These are phyloP conservation scores for Hoplias malabaricus DNA, from an alignment of 2,113 vertebrate species.

Conservation along the genomic window DNA sequence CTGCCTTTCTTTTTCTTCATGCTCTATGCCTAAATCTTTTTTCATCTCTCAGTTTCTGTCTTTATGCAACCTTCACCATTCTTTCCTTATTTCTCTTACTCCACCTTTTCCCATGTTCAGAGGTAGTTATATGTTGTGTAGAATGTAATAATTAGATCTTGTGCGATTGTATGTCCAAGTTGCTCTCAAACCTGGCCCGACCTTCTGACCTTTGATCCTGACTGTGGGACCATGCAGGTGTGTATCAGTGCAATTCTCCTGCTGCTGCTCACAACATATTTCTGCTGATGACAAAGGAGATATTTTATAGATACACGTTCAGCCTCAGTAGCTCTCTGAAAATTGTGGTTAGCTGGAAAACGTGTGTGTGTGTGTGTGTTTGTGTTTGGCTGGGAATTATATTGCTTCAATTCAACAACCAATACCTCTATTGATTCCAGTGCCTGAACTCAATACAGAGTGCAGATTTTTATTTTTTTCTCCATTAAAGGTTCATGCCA, in stretches of 20 bases:
- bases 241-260: not conserved
- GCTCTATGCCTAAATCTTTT: constrained; percentile 53
- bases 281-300: constrained; percentile 8
- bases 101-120: constrained; percentile 25
- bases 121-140: constrained; percentile 8
- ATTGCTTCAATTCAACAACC: too few relatives aligned
- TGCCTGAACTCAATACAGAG: too few relatives aligned
- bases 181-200: constrained; percentile 16
- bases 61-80: constrained; percentile 28
- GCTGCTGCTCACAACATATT: not conserved
- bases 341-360: constrained; percentile 3
- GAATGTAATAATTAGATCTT: constrained; percentile 37
- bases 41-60: constrained; percentile 41
- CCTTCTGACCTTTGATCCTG: constrained; percentile 4
- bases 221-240: not conserved
- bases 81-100: constrained; percentile 51
- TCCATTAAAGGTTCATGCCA: too few relatives aligned
- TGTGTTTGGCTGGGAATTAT: not conserved
- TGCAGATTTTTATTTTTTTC: too few relatives aligned
- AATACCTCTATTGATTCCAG: too few relatives aligned
- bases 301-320: constrained; percentile 1
- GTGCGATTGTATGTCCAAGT: constrained; percentile 26
- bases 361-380: constrained; percentile 3
- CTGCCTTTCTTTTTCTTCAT: constrained; percentile 14
- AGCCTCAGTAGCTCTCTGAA: not conserved